These are phyloP conservation scores for Psittacus erithacus DNA, from an alignment of 2,113 vertebrate species.

Conservation along the genomic window DNA sequence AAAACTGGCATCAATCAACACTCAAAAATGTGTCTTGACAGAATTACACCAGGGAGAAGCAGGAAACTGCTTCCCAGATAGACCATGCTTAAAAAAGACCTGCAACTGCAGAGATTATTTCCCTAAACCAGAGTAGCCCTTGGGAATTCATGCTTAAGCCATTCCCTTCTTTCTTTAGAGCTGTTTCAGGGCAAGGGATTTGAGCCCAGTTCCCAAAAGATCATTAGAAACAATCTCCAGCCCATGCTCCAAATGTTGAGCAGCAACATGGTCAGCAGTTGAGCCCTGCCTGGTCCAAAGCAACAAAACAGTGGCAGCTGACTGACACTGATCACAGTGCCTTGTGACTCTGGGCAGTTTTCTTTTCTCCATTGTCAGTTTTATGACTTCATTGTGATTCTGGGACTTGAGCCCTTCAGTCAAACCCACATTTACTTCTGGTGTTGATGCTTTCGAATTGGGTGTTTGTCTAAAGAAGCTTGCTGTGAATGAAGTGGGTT, in stretches of 20 bases:
- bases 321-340: fast-evolving
- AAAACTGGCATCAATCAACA: neutral
- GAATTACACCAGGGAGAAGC: neutral
- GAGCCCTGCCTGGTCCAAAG: neutral
- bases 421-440: neutral
- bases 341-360: neutral
- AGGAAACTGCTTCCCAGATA: neutral
- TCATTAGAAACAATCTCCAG: neutral
- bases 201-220: neutral
- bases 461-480: neutral
- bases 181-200: neutral
- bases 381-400: neutral
- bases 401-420: neutral
- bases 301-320: fast-evolving
- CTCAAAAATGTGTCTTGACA: neutral
- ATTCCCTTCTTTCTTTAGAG: neutral
- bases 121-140: neutral
- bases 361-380: neutral
- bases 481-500: neutral
- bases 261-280: neutral
- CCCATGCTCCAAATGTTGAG: neutral
- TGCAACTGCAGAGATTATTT: neutral
- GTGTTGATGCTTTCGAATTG: neutral
- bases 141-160: neutral
- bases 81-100: neutral